Evolutionary conservation across 2,888 invertebrate genomes (phyloP).

Genomic region (Eupithecia subumbrata): DNA sequence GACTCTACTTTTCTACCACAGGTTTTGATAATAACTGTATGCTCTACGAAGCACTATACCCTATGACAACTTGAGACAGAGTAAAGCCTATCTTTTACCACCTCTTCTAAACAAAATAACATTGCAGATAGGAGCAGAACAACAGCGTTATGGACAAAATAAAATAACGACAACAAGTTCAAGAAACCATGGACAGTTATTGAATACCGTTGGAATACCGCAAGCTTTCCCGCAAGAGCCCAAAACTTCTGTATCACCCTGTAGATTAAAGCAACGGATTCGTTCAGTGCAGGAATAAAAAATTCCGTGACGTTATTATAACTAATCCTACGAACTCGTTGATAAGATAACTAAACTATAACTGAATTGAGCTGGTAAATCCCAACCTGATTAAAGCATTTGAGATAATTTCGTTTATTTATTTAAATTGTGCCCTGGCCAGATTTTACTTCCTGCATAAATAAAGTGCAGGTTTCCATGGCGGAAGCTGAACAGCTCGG

Average conservation of each 20-base stretch:
- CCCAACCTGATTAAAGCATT: neutral
- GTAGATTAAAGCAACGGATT: neutral
- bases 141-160: constrained; percentile 10
- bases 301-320: neutral
- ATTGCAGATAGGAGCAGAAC: neutral
- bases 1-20: neutral
- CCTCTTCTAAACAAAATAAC: neutral
- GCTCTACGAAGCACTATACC: neutral
- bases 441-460: neutral
- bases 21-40: neutral
- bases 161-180: constrained; percentile 24
- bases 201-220: constrained; percentile 33
- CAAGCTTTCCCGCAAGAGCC: constrained; percentile 29
- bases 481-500: neutral
- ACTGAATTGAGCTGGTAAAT: neutral
- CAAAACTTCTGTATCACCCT: constrained; percentile 12
- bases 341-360: neutral
- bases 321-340: neutral
- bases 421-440: neutral
- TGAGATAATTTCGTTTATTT: constrained; percentile 6
- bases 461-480: neutral
- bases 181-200: constrained; percentile 31
- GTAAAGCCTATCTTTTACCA: neutral
- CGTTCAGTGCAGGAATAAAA: neutral
- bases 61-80: neutral